These are phyloP conservation scores for Grantiella picta DNA, from an alignment of 2,113 vertebrate species.

Conservation along the genomic window DNA sequence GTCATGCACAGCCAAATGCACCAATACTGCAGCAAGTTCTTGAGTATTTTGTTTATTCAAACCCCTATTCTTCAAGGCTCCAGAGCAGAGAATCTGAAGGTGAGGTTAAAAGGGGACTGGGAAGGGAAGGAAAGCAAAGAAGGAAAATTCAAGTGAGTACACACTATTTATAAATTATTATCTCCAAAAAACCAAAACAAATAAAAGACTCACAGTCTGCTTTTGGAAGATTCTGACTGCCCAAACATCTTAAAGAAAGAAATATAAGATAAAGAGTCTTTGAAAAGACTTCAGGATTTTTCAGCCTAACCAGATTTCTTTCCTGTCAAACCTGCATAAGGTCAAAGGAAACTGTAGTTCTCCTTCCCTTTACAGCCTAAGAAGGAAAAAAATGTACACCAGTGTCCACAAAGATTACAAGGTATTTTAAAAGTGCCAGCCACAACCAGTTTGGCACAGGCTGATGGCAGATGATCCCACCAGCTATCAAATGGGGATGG, in stretches of 20 bases:
- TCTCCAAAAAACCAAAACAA: background rate
- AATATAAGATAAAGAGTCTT: background rate
- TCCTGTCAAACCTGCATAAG: background rate
- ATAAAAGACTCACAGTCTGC: background rate
- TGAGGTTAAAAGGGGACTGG: background rate
- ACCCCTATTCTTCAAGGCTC: background rate
- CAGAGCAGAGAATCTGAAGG: background rate
- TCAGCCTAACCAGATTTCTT: background rate
- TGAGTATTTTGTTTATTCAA: constrained; percentile 15
- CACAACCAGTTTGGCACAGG: background rate
- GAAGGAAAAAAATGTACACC: background rate
- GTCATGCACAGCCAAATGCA: background rate
- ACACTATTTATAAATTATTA: background rate
- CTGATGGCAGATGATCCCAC: background rate
- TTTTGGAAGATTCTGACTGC: background rate
- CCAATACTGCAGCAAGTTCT: background rate
- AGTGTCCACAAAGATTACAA: background rate
- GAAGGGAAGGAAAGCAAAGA: background rate
- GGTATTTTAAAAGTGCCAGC: background rate
- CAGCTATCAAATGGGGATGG: background rate
- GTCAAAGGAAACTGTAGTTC: background rate
- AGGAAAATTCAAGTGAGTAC: background rate
- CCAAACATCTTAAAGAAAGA: background rate
- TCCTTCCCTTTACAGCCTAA: background rate
- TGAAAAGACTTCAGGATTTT: background rate